These are phyloP conservation scores for Notarius quadriscutis DNA, from an alignment of 2,113 vertebrate genomes.

Conservation along the genomic window DNA sequence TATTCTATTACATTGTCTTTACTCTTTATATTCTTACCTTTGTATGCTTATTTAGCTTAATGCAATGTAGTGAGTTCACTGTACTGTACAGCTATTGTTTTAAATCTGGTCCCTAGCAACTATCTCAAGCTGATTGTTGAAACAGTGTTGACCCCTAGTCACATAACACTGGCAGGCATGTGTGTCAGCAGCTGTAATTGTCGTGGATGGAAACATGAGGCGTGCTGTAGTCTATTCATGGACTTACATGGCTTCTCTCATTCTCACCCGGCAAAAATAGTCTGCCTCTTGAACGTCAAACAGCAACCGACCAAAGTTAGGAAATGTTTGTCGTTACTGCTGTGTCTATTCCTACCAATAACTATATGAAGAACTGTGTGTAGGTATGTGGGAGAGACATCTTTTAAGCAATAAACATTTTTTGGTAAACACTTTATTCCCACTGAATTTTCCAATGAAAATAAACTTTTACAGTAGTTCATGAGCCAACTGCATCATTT, in stretches of 20 bases:
- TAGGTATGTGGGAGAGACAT: not conserved
- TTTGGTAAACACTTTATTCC: slow-evolving; percentile 55
- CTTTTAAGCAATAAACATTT: not conserved
- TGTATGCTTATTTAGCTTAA: not conserved
- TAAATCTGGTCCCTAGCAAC: slow-evolving; percentile 23
- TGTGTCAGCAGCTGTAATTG: slow-evolving; percentile 51
- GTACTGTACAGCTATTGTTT: slow-evolving; percentile 6
- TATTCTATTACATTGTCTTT: not conserved
- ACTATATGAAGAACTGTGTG: not conserved
- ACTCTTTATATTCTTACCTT: not conserved
- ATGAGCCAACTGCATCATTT: slow-evolving; percentile 54
- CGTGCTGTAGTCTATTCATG: slow-evolving; percentile 49
- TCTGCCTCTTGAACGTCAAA: slow-evolving; percentile 27
- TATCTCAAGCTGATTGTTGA: slow-evolving; percentile 14
- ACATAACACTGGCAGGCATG: slow-evolving; percentile 31
- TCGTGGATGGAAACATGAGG: slow-evolving; percentile 54
- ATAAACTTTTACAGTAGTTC: slow-evolving; percentile 43
- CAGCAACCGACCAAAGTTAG: not conserved
- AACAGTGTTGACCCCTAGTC: slow-evolving; percentile 35
- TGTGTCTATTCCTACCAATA: not conserved
- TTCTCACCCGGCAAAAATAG: slow-evolving; percentile 58
- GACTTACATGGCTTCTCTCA: slow-evolving; percentile 46
- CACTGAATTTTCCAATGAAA: slow-evolving; percentile 54
- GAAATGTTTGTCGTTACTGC: not conserved
- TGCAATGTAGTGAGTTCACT: not conserved